phyloP scores from a whole-genome alignment of 2,113 vertebrate genomes.

The Alouatta palliata region DNA sequence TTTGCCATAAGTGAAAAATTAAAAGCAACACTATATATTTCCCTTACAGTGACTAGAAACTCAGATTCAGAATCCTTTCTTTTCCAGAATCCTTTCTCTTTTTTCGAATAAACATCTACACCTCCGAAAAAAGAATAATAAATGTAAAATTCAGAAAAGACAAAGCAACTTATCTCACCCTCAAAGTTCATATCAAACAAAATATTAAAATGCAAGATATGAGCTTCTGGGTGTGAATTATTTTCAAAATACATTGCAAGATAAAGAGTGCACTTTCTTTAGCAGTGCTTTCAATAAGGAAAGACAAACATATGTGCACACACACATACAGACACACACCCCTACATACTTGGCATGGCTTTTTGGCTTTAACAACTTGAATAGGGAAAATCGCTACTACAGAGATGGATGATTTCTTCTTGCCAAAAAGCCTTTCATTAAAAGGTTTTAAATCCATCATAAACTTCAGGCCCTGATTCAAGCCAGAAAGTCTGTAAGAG shows the following conservation, averaged over 20 bases:
- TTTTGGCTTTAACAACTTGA: conserved; percentile 31
- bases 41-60: not conserved
- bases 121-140: conserved; percentile 49
- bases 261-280: conserved; percentile 14
- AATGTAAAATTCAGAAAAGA: conserved; percentile 24
- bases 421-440: conserved; percentile 25
- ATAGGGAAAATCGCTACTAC: conserved; percentile 64
- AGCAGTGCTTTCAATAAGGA: conserved; percentile 45
- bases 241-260: conserved; percentile 58
- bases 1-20: conserved; percentile 60
- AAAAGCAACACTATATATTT: conserved; percentile 43
- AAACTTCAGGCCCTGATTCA: conserved; percentile 13
- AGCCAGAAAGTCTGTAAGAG: conserved; percentile 15
- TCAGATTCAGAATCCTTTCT: not conserved
- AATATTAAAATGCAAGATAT: conserved; percentile 45
- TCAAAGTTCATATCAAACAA: conserved; percentile 53
- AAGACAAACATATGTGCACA: not conserved
- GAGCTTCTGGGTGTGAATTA: conserved; percentile 41
- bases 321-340: not conserved
- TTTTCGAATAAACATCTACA: not conserved
- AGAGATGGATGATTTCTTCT: conserved; percentile 42
- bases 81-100: conserved; percentile 21
- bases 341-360: conserved; percentile 36
- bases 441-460: conserved; percentile 58
- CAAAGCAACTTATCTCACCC: not conserved